phyloP scores from a whole-genome alignment of 2,113 vertebrate species.

The Astatoreochromis straeleni region DNA sequence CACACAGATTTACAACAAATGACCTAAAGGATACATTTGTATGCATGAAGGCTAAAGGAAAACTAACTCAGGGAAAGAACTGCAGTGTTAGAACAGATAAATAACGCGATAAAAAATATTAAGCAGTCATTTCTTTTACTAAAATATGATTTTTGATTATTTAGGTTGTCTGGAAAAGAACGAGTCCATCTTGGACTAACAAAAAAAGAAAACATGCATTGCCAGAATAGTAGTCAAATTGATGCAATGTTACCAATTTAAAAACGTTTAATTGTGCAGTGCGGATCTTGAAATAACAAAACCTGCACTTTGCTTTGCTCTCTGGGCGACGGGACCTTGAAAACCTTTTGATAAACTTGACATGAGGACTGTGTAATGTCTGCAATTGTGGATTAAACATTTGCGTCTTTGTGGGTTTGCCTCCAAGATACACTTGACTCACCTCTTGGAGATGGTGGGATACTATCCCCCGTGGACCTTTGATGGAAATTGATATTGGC shows the following conservation, averaged over 20 bases:
- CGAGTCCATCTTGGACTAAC: not conserved
- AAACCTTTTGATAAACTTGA: conserved; percentile 20
- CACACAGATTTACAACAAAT: not conserved
- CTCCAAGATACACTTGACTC: conserved; percentile 58
- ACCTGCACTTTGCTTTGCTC: not conserved
- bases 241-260: not conserved
- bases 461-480: conserved; percentile 28
- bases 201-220: not conserved
- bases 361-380: conserved; percentile 24
- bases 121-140: not conserved
- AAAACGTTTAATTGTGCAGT: not conserved
- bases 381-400: conserved; percentile 41
- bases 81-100: not conserved
- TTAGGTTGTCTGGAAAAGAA: not conserved
- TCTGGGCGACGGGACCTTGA: not conserved
- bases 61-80: not conserved
- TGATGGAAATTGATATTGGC: conserved; percentile 65
- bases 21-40: not conserved
- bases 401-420: conserved; percentile 23
- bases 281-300: conserved; percentile 22
- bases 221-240: conserved; percentile 23
- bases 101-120: not conserved
- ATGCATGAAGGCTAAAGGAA: not conserved
- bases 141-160: not conserved
- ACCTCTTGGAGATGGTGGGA: conserved; percentile 54